These are phyloP conservation scores for Panurus biarmicus DNA, from an alignment of 2,113 vertebrate species.

Conservation along the genomic window DNA sequence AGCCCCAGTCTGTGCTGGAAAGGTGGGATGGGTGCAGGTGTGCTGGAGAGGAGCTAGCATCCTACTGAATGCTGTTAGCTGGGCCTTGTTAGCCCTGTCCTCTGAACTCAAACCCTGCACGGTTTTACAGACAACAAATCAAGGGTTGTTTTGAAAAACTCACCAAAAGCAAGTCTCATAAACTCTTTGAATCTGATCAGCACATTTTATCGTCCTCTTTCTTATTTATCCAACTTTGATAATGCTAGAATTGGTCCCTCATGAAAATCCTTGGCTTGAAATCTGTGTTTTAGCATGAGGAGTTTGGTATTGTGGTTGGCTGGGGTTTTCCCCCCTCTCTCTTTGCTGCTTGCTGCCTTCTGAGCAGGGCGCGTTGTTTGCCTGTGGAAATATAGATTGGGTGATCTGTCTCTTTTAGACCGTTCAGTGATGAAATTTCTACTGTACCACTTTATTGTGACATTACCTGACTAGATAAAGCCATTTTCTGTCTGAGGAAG, in stretches of 20 bases:
- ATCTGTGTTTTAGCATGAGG: not conserved
- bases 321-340: rapidly evolving
- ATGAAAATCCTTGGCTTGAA: not conserved
- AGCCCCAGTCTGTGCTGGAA: not conserved
- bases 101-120: not conserved
- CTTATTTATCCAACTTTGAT: not conserved
- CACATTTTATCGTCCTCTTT: not conserved
- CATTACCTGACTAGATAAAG: slow-evolving; percentile 61
- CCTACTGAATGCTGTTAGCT: not conserved
- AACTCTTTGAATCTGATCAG: not conserved
- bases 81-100: not conserved
- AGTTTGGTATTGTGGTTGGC: not conserved
- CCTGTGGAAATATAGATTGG: slow-evolving; percentile 10
- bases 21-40: not conserved
- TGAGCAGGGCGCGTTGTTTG: not conserved
- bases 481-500: slow-evolving; percentile 51
- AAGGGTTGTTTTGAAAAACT: not conserved
- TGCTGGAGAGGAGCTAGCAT: not conserved
- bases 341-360: not conserved
- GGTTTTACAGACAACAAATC: not conserved
- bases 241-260: not conserved
- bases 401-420: slow-evolving; percentile 52
- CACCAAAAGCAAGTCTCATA: not conserved
- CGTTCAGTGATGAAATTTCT: slow-evolving; percentile 47
- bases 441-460: slow-evolving; percentile 52